Evolutionary conservation across 2,797 vertebrate genomes (phyloP).

Genomic region (Lophura swinhoii): DNA sequence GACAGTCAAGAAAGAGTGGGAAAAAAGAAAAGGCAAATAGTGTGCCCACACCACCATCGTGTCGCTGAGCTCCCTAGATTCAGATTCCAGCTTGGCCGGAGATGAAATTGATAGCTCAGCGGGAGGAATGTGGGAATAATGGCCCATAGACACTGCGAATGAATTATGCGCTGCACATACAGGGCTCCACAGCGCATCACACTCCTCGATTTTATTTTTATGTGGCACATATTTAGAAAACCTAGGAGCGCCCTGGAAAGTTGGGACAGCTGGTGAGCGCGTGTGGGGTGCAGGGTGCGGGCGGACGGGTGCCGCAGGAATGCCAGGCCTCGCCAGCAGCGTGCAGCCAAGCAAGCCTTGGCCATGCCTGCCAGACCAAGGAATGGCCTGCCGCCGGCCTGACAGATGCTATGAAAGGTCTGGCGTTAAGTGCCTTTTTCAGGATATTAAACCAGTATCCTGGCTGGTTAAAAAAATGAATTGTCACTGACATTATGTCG

Average conservation of each 20-base stretch:
- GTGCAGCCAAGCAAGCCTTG: conserved; percentile 53
- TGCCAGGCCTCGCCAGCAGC: conserved; percentile 55
- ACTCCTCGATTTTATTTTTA: conserved; percentile 77
- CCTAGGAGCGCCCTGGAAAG: conserved; percentile 77
- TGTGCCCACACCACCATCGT: background rate
- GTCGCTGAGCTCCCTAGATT: conserved; percentile 30
- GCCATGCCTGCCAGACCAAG: conserved; percentile 55
- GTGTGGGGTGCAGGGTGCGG: conserved; percentile 13
- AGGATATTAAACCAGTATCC: conserved; percentile 85
- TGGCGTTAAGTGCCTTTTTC: conserved; percentile 82
- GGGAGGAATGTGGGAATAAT: conserved; percentile 68
- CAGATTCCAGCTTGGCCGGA: conserved; percentile 26
- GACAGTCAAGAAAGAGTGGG: background rate
- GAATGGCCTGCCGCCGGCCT: conserved; percentile 55
- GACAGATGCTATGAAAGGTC: conserved; percentile 79
- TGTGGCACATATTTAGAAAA: conserved; percentile 78
- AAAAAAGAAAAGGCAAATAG: background rate
- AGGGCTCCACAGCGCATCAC: conserved; percentile 35
- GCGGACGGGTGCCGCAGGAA: conserved; percentile 56
- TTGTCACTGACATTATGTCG: conserved; percentile 82
- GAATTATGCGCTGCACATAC: conserved; percentile 68
- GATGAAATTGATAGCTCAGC: conserved; percentile 46
- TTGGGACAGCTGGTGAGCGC: conserved; percentile 77
- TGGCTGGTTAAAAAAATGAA: conserved; percentile 80
- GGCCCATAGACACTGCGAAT: conserved; percentile 6